Evolutionary conservation across 2,797 vertebrate species (phyloP).

Genomic region (Epinephelus malabaricus): DNA sequence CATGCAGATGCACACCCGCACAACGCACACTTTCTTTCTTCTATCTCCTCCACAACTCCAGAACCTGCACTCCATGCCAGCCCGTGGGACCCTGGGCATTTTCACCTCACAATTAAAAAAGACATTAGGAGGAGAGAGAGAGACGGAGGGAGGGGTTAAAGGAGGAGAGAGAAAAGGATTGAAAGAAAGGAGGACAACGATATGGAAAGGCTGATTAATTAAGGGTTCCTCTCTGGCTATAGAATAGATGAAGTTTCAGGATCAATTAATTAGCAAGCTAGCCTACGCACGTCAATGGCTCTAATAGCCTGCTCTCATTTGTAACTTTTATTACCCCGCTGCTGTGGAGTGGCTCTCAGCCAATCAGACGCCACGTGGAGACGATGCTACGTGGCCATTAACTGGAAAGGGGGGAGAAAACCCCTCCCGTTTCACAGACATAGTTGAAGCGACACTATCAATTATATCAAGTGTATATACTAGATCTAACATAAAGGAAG

Average conservation of each 20-base stretch:
- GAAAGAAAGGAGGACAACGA: conserved; percentile 60
- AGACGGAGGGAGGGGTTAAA: conserved; percentile 2
- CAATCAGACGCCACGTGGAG: conserved; percentile 73
- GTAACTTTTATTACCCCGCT: conserved; percentile 86
- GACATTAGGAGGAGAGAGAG: conserved; percentile 48
- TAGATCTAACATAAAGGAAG: conserved; percentile 35
- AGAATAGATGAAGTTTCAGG: conserved; percentile 87
- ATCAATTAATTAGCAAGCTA: conserved; percentile 87
- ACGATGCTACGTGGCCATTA: conserved; percentile 70
- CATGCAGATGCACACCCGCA: conserved; percentile 40
- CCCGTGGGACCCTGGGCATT: conserved; percentile 53
- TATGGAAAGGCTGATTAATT: conserved; percentile 82
- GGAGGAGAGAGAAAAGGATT: conserved; percentile 28
- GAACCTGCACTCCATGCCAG: conserved; percentile 37
- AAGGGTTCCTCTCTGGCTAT: conserved; percentile 81
- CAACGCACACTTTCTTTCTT: conserved; percentile 31
- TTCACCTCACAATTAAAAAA: conserved; percentile 73
- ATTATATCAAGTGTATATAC: conserved; percentile 57
- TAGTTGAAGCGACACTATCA: conserved; percentile 65
- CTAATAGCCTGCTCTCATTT: conserved; percentile 87
- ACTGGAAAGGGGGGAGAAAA: conserved; percentile 40
- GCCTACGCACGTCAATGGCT: conserved; percentile 83
- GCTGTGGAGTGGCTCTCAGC: conserved; percentile 78
- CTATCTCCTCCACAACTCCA: conserved; percentile 47
- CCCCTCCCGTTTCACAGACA: conserved; percentile 35